Evolutionary conservation across 1,140 invertebrate species (phyloP).

Genomic region (Ceratina australensis): DNA sequence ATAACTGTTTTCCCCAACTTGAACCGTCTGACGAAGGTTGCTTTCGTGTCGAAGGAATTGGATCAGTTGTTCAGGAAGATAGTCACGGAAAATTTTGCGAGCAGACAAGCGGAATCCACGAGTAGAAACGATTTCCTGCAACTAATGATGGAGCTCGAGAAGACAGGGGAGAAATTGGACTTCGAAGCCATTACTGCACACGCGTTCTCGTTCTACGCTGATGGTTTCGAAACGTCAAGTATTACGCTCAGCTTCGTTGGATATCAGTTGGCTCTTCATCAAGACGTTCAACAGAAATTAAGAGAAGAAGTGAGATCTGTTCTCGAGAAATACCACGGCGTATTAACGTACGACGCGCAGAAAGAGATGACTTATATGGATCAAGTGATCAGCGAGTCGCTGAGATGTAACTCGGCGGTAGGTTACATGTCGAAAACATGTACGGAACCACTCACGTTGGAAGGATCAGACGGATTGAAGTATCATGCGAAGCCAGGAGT

Average conservation of each 20-base stretch:
- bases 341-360: constrained; percentile 46
- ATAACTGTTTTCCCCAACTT: constrained; percentile 22
- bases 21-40: background rate
- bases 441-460: constrained; percentile 45
- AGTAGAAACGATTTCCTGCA: constrained; percentile 65
- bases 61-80: constrained; percentile 51
- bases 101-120: constrained; percentile 12
- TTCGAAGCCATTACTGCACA: constrained; percentile 18
- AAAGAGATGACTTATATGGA: constrained; percentile 64
- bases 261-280: constrained; percentile 38
- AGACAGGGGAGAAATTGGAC: constrained; percentile 50
- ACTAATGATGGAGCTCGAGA: constrained; percentile 48
- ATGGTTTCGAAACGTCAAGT: constrained; percentile 51
- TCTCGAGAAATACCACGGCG: constrained; percentile 41
- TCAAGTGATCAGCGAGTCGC: constrained; percentile 56
- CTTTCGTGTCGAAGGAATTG: constrained; percentile 20
- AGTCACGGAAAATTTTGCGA: constrained; percentile 30
- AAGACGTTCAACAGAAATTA: constrained; percentile 51
- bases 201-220: constrained; percentile 56
- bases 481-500: constrained; percentile 49
- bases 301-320: constrained; percentile 45
- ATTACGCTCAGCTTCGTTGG: constrained; percentile 30
- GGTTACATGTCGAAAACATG: constrained; percentile 46
- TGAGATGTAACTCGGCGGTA: constrained; percentile 45
- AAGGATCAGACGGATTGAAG: constrained; percentile 59